Conservation (phyloP, 2,113 vertebrate species). For the Leucopternis melanops region DNA sequence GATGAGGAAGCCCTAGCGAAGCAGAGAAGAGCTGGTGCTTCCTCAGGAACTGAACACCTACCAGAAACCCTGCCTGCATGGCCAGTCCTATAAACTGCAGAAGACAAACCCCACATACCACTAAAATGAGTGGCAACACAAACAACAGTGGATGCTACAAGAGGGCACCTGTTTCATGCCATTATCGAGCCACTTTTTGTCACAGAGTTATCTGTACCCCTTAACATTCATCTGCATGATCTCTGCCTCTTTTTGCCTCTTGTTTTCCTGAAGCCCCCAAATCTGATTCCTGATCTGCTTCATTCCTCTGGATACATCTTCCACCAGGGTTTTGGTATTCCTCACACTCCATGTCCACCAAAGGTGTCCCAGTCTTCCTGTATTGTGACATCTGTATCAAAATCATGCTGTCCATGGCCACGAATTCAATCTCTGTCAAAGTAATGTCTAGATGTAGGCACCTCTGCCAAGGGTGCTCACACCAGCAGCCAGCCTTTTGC, state of each 20-base stretch:
- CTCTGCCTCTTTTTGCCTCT: background rate
- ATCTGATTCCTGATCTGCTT: background rate
- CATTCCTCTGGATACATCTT: background rate
- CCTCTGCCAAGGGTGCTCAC: background rate
- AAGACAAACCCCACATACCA: background rate
- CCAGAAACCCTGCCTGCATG: background rate
- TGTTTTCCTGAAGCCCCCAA: background rate
- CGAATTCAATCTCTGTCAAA: background rate
- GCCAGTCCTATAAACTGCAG: background rate
- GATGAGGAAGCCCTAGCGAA: background rate
- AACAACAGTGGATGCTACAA: background rate
- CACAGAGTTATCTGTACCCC: background rate
- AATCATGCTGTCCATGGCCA: background rate
- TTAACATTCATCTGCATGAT: background rate
- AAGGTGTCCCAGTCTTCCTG: background rate
- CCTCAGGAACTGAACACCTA: background rate
- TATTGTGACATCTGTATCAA: background rate
- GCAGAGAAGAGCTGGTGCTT: background rate
- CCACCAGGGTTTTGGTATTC: background rate
- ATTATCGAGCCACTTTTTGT: background rate
- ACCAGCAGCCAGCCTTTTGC: background rate
- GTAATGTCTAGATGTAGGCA: background rate
- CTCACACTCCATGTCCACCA: background rate
- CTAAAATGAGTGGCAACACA: background rate
- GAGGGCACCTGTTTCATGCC: rapidly evolving